Conservation (phyloP, 2,797 vertebrate species). For the Thripadectes ignobilis region DNA sequence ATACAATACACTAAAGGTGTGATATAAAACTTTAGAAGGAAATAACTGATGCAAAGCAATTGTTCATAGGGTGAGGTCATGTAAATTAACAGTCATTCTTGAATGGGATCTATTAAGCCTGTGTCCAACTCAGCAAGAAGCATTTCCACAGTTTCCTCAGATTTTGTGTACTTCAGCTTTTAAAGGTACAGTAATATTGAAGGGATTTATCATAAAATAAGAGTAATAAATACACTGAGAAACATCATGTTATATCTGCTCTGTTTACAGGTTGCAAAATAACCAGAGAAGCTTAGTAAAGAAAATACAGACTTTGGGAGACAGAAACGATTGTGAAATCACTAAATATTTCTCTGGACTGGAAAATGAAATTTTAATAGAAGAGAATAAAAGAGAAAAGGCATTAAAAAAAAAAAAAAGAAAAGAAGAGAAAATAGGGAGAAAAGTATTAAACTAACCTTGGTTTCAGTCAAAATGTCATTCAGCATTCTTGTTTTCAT, state of each 20-base stretch:
- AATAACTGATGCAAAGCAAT: background rate
- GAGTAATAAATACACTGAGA: constrained; percentile 29
- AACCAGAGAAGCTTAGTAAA: constrained; percentile 48
- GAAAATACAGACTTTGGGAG: constrained; percentile 43
- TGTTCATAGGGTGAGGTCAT: background rate
- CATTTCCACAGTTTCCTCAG: background rate
- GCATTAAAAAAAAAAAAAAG: background rate
- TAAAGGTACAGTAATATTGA: background rate
- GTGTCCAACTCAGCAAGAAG: background rate
- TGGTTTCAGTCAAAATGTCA: constrained; percentile 71
- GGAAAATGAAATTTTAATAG: background rate
- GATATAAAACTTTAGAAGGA: background rate
- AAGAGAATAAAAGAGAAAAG: background rate
- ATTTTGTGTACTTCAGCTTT: background rate
- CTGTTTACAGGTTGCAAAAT: constrained; percentile 36
- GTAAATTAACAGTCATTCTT: background rate
- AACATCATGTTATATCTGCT: constrained; percentile 11
- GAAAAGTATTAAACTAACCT: constrained; percentile 61
- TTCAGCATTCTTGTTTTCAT: constrained; percentile 66
- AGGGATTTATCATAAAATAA: background rate
- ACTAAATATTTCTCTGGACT: constrained; percentile 27
- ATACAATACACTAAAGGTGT: background rate
- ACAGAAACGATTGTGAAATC: constrained; percentile 32
- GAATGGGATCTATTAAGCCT: background rate
- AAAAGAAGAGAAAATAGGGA: background rate